These are phyloP conservation scores for Percopsis transmontana DNA, from an alignment of 2,113 vertebrate species.

Conservation along the genomic window DNA sequence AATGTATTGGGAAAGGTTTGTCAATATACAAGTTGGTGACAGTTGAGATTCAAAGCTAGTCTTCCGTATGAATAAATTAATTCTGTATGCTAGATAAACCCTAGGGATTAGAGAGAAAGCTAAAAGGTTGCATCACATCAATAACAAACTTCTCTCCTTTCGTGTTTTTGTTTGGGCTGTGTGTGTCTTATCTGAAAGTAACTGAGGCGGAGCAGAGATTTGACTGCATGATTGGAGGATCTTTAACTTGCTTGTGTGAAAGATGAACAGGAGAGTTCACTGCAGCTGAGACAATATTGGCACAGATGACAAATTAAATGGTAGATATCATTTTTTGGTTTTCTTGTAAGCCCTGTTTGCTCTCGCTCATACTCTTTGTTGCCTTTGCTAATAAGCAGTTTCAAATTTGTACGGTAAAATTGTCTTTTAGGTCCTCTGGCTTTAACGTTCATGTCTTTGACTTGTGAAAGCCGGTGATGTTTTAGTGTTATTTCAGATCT, in stretches of 20 bases:
- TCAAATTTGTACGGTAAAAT: no score
- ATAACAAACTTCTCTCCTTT: neutral
- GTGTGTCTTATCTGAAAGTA: neutral
- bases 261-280: neutral
- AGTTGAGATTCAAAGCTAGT: neutral
- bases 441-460: no score
- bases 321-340: neutral
- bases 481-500: neutral
- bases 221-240: neutral
- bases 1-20: neutral
- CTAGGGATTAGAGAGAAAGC: neutral
- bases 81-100: neutral
- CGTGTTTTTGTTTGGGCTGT: neutral
- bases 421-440: no score
- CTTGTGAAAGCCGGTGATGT: neutral
- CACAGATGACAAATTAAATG: neutral
- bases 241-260: slow-evolving; percentile 6
- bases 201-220: neutral
- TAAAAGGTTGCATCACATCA: neutral
- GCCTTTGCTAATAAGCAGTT: no score
- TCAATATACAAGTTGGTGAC: neutral
- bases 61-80: neutral
- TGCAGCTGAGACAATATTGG: neutral
- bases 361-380: neutral
- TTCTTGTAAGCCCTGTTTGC: neutral